Evolutionary conservation across 2,113 vertebrate genomes (phyloP), one percentile per base, ranked within the genome.

Genomic region (Urocynchramus pylzowi): DNA sequence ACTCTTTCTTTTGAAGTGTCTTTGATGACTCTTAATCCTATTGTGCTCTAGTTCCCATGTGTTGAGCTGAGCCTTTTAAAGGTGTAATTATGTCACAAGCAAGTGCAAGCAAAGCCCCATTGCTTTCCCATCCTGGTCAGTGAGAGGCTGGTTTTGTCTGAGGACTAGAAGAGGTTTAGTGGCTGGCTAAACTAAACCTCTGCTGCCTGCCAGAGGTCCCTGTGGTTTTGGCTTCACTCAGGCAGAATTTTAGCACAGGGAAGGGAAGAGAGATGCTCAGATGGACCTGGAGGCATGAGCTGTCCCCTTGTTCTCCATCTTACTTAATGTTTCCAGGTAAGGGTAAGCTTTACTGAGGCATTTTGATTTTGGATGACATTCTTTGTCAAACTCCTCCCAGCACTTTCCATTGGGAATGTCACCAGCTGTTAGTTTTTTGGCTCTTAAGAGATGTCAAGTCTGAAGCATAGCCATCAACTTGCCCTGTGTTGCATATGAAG

Each of bases 361-460:
- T 59, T 57, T 77, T 8, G 16, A 14, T 60, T 91, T 93, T 63
- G 73, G 37, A 11, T 28, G 31, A 71, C 39, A 15, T 76, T 57
- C 18, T 79, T 74, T 88, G 37, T 54, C 71, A 61, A 22, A n/a
- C 60, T 89, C 23, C 23, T 94, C 47, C 33, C 47, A 60, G 68
- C 33, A n/a, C 35, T 81, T 84, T 75, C 81, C 18, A 31, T 39
- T 81, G 60, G 80, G 53, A 59, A 37, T 90, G 68, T 89, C 10
- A 5, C 59, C 60, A 94, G 80, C 86, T 89, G 68, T 86, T 94
- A 50, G 18, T 23, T 84, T 86, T 88, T 88, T 95, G 56, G 52
- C 68, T 90, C 71, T 93, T 85, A 84, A 90, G 83, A 74, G 73
- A 71, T 78, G 53, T 67, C 83, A 87, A 20, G 52, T 70, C 64